These are phyloP conservation scores for Tinamus guttatus DNA, from an alignment of 2,113 vertebrate genomes.

Conservation along the genomic window DNA sequence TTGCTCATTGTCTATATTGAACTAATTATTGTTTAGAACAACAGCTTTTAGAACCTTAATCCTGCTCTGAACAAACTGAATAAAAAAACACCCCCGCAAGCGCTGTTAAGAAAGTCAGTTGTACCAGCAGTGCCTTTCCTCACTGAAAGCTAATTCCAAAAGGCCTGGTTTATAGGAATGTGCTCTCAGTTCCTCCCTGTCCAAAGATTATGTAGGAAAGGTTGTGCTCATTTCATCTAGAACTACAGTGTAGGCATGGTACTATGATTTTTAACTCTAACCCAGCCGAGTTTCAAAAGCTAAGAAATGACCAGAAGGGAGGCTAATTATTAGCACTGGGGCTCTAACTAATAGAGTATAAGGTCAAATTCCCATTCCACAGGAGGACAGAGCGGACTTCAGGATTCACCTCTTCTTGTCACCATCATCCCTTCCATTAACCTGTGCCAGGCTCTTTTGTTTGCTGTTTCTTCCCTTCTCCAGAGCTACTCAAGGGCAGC, in stretches of 20 bases:
- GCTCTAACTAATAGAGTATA: not conserved
- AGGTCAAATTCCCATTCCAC: not conserved
- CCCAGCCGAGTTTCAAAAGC: not conserved
- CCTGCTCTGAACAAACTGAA: not conserved
- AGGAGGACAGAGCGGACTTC: not conserved
- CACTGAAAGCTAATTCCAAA: not conserved
- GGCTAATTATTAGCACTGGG: not conserved
- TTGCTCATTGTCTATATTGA: not conserved
- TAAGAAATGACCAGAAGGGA: not conserved
- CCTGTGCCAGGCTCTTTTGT: not conserved
- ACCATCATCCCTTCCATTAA: not conserved
- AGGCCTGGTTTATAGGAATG: not conserved
- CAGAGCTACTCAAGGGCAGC: not conserved
- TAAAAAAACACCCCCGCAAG: not conserved
- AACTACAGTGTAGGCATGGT: not conserved
- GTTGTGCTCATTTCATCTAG: not conserved
- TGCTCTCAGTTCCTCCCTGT: not conserved
- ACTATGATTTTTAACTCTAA: not conserved
- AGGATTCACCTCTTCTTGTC: not conserved
- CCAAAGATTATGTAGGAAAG: not conserved
- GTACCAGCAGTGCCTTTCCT: not conserved
- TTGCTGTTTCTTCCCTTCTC: not conserved
- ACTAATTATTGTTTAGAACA: not conserved
- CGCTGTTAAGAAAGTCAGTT: not conserved
- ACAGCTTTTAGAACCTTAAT: not conserved